These are phyloP conservation scores for Eustalomyia histrio DNA, from an alignment of 2,888 invertebrate species.

Conservation along the genomic window DNA sequence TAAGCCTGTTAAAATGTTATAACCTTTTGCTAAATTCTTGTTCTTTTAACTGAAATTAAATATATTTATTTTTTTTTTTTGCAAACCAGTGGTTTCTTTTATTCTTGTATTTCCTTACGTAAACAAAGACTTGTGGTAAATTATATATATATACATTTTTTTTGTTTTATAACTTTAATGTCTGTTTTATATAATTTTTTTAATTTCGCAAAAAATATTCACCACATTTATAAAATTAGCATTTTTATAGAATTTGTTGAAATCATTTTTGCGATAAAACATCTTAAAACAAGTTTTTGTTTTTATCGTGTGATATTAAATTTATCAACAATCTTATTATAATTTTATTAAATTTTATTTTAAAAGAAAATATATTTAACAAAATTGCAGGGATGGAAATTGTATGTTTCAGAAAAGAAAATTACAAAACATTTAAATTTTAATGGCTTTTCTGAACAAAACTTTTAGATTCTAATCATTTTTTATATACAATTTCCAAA, in stretches of 20 bases:
- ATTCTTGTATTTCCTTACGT: constrained; percentile 6
- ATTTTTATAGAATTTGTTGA: constrained; percentile 29
- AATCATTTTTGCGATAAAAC: constrained; percentile 14
- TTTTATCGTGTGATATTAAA: neutral
- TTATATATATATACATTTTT: neutral
- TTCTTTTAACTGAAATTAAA: neutral
- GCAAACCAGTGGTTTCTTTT: neutral
- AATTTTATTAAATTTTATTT: constrained; percentile 27
- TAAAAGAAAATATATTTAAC: neutral
- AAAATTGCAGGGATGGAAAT: neutral
- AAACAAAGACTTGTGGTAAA: constrained; percentile 19
- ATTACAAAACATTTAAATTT: no score
- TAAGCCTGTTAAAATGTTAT: neutral
- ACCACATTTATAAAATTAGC: constrained; percentile 37
- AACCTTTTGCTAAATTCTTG: neutral
- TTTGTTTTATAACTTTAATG: neutral
- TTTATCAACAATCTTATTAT: constrained; percentile 34
- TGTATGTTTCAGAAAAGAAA: no score
- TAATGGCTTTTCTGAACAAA: no score
- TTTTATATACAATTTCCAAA: no score
- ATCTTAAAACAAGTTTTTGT: constrained; percentile 14
- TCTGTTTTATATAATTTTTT: neutral
- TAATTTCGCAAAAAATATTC: constrained; percentile 5
- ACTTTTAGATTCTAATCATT: no score
- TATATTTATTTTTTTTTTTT: neutral